Base-by-base conservation (phyloP, 2,888 invertebrate species). In the Heteromurus nitidus region DNA sequence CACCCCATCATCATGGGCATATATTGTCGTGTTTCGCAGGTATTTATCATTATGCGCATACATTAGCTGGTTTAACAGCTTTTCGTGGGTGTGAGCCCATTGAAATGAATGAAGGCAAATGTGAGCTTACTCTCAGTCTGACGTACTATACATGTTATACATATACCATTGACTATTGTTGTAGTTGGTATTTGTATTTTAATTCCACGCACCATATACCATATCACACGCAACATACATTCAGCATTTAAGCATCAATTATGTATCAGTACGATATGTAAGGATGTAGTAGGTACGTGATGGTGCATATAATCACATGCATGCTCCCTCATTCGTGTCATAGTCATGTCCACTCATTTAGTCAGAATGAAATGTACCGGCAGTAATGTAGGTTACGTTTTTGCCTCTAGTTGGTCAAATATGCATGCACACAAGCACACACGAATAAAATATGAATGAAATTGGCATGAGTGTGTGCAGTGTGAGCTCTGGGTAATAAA, bases 1-100 rank as follows among this genome's bases (percentile, higher is more conserved):
- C n/a, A n/a, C n/a, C n/a, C 31, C 36, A 31, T 30, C 31, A 55
- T 16, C 62, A 22, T 20, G 3, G 7, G 2, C n/a, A 62, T 30
- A 30, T 5, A 31, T n/a, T 62, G 11, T 3, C 36, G 30, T 31
- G 62, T 31, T 62, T 62, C 22, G 31, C 62, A 28, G 36, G 18
- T 30, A 30, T 31, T 62, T 62, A 62, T 62, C 62, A 31, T 31
- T 62, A 31, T 62, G 62, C 20, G 36, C 36, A 62, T 62, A 62
- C 36, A 62, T 62, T 62, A 62, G 31, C 36, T 62, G n/a, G n/a
- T 62, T 62, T 62, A 62, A 62, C 62, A 62, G 62, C 22, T 62
- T 30, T 62, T 62, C 1, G 24, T n/a, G 62, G 60, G 62, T 62
- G 62, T 7, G 62, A 50, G 2, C 26, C 26, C 3, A 26, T 26